These are phyloP conservation scores for Protula sp. DNA, from an alignment of 2,888 invertebrate genomes.

Conservation along the genomic window DNA sequence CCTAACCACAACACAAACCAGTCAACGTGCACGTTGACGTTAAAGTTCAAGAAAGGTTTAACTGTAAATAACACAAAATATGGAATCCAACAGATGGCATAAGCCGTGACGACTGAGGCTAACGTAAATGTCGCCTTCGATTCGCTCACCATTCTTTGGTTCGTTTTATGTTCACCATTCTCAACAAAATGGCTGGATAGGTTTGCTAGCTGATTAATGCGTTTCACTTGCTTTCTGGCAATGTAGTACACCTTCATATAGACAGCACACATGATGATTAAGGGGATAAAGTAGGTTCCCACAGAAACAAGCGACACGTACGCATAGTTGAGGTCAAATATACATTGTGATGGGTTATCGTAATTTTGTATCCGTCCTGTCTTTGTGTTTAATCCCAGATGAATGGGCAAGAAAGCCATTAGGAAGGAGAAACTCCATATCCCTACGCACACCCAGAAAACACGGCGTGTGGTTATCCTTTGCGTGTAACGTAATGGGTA, in stretches of 20 bases:
- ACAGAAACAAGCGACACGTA: constrained; percentile 12
- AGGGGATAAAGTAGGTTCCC: constrained; percentile 14
- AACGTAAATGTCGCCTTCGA: constrained; percentile 27
- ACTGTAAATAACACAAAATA: constrained; percentile 25
- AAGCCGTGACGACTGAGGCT: constrained; percentile 25
- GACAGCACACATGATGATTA: constrained; percentile 16
- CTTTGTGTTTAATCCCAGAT: constrained; percentile 25
- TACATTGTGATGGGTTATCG: background rate
- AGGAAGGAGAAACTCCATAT: constrained; percentile 25
- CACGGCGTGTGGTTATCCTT: constrained; percentile 12
- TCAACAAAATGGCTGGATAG: constrained; percentile 5
- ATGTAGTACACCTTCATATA: constrained; percentile 11
- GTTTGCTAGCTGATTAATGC: constrained; percentile 22
- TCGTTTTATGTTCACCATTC: background rate
- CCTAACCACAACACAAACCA: constrained; percentile 24
- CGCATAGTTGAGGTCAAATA: constrained; percentile 10
- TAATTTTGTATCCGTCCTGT: constrained; percentile 7
- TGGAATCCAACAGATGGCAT: constrained; percentile 27
- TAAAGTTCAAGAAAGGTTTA: constrained; percentile 18
- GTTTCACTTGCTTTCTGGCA: constrained; percentile 12
- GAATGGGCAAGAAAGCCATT: constrained; percentile 26
- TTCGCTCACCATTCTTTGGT: constrained; percentile 18
- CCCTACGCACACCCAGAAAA: constrained; percentile 14
- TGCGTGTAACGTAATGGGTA: constrained; percentile 20
- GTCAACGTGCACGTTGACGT: constrained; percentile 18